Conservation (phyloP, 2,888 invertebrate genomes). For the Cinara cedri region DNA sequence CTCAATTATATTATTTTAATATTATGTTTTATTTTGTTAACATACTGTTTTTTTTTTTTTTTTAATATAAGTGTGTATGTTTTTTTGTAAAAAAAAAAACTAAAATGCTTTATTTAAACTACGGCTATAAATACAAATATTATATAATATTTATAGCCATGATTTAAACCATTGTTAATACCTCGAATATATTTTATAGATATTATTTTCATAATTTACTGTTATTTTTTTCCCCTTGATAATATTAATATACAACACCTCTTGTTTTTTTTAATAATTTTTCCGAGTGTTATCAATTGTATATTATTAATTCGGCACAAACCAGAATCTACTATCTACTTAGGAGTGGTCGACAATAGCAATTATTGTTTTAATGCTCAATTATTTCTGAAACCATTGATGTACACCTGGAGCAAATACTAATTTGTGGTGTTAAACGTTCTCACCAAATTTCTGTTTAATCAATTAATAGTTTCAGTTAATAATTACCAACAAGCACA, state of each 20-base stretch:
- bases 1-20: not conserved
- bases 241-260: not conserved
- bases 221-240: not conserved
- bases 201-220: constrained; percentile 45
- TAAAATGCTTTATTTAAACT: constrained; percentile 10
- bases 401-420: no score
- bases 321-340: not conserved
- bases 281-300: not conserved
- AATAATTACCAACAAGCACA: no score
- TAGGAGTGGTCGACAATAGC: no score
- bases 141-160: not conserved
- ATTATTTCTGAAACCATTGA: no score
- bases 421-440: no score
- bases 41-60: constrained; percentile 4
- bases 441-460: no score
- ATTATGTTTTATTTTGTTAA: constrained; percentile 48
- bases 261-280: not conserved
- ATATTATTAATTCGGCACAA: not conserved
- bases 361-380: no score
- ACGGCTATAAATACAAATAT: not conserved
- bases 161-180: constrained; percentile 40
- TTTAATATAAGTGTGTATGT: constrained; percentile 31
- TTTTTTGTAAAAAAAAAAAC: constrained; percentile 4
- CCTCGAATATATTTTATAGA: constrained; percentile 38
- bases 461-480: no score